Evolutionary conservation across 2,888 invertebrate genomes (phyloP), one percentile per base, ranked within the genome.

Genomic region (Temnothorax unifasciatus): DNA sequence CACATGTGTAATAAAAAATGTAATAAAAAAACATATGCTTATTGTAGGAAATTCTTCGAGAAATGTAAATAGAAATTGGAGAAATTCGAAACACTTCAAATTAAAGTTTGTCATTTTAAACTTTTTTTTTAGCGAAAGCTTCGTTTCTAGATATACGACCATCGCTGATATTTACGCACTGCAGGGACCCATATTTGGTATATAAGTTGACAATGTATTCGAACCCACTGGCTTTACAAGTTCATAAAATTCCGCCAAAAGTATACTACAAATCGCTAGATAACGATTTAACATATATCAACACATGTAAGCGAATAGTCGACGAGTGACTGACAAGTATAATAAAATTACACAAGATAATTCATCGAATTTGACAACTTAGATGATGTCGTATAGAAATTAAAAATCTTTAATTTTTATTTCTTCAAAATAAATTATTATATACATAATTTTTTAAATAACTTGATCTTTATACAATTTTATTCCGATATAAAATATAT

Each of bases 181-280:
- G 77, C 66, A 83, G 66, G 59, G 84, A 87, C 85, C 81, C 74
- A 71, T 59, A 84, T 87, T 89, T 87, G 82, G 87, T 89, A 83
- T 83, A 81, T 59, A 76, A 84, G 66, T 79, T 64, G 84, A 85
- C 64, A 88, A 86, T 88, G 68, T 52, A 81, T 84, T 73, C 76
- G 21, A 54, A 54, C 11, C 71, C 29, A 71, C 59, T 61, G 84
- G 77, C 74, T 75, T 81, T 83, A 52, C 68, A 89, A 83, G 59
- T 85, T 75, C 77, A 75, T 73, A 59, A 68, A 87, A 34, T 81
- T 81, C 59, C 34, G n/a, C 34, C 52, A 57, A 75, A 75, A 61
- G 64, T 15, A 85, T 47, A 25, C 1, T 50, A 34, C 8, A 52
- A 38, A 47, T 59, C 11, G 11, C 11, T 71, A 54, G 9, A 54